Conservation (phyloP, 53 echinoderm and acorn worm genomes). For the Astropecten irregularis region DNA sequence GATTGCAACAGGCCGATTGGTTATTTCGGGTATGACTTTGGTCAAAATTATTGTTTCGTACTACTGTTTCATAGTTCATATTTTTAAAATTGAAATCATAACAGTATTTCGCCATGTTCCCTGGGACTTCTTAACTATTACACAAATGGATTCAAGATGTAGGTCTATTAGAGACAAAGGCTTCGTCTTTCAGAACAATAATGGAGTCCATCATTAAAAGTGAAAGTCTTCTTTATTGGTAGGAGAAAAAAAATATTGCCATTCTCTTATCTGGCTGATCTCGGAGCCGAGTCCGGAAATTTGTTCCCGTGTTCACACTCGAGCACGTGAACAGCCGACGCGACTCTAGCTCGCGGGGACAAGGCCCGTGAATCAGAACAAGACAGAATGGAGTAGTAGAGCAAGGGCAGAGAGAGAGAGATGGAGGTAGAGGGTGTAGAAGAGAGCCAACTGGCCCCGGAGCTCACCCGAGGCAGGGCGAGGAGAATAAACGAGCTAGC, state of each 20-base stretch:
- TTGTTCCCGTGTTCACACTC: slow-evolving; percentile 23
- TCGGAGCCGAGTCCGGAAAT: slow-evolving; percentile 28
- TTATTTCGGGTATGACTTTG: too few relatives aligned
- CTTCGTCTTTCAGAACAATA: too few relatives aligned
- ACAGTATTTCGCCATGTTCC: too few relatives aligned
- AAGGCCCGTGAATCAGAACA: slow-evolving; percentile 16
- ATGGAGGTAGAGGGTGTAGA: background rate
- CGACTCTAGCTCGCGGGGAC: slow-evolving; percentile 48
- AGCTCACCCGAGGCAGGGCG: background rate
- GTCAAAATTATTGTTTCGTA: too few relatives aligned
- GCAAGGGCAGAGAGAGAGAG: background rate
- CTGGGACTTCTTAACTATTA: too few relatives aligned
- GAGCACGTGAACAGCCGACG: slow-evolving; percentile 12
- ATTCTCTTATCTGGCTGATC: slow-evolving; percentile 12
- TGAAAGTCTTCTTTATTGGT: background rate
- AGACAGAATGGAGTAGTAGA: background rate
- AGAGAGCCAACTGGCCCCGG: background rate
- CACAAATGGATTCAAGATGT: too few relatives aligned
- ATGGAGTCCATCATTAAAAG: background rate
- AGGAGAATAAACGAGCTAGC: slow-evolving; percentile 14
- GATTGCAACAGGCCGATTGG: too few relatives aligned
- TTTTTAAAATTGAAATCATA: too few relatives aligned
- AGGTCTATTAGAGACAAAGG: too few relatives aligned
- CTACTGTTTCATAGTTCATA: too few relatives aligned
- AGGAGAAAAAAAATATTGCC: background rate